A percentile compares a stretch with the other conserved stretches of the same genome.
These are phyloP conservation scores for Harpagoxenus sublaevis DNA, from an alignment of 2,888 invertebrate species.

Conservation along the genomic window DNA sequence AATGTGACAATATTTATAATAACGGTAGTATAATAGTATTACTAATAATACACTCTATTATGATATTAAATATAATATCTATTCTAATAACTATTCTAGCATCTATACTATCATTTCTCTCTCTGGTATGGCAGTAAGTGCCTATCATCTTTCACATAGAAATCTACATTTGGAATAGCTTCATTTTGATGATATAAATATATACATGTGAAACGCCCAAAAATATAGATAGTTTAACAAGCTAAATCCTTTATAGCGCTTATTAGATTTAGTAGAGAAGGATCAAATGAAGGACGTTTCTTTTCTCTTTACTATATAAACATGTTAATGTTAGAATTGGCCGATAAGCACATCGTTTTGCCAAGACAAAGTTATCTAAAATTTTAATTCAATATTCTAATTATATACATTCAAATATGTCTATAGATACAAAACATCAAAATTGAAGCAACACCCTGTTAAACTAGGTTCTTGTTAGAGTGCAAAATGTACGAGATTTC, in stretches of 20 bases:
- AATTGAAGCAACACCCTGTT: not conserved
- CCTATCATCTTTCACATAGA: conserved; percentile 18
- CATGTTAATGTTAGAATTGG: not conserved
- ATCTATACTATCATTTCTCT: not conserved
- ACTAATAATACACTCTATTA: conserved; percentile 2
- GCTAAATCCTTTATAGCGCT: not conserved
- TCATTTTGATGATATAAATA: not conserved
- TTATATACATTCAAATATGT: not conserved
- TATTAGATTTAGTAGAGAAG: not conserved
- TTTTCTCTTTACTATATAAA: not conserved
- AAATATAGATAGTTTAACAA: not conserved
- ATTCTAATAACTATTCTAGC: not conserved
- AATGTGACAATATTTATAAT: not conserved
- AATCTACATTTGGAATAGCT: not conserved
- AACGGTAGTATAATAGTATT: not conserved
- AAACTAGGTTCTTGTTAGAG: not conserved
- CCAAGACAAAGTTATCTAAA: not conserved
- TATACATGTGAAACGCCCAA: not conserved
- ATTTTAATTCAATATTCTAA: not conserved
- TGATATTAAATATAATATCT: not conserved
- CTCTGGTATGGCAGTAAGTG: not conserved
- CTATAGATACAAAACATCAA: not conserved
- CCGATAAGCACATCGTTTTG: not conserved
- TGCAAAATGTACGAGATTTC: not conserved
- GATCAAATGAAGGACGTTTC: not conserved